Evolutionary conservation across 2,797 vertebrate genomes (phyloP).

Genomic region (Vipera ursinii): DNA sequence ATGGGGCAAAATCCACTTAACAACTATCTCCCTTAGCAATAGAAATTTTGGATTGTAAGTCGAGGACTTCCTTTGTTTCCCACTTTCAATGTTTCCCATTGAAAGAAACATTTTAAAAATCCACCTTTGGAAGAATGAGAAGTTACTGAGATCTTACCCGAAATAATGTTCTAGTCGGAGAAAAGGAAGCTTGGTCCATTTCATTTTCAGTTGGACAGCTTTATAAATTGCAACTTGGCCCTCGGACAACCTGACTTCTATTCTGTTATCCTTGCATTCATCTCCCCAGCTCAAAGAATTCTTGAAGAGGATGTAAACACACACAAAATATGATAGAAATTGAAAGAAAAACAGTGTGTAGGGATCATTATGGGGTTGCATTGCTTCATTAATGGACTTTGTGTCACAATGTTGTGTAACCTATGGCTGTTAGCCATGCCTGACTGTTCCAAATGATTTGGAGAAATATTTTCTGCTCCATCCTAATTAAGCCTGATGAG

Average conservation of each 20-base stretch:
- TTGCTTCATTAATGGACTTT: not conserved
- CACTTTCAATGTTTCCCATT: too few species aligned
- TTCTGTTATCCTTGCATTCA: constrained; percentile 50
- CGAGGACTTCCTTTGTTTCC: not conserved
- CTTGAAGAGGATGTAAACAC: constrained; percentile 22
- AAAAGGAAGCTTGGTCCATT: constrained; percentile 46
- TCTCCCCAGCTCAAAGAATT: constrained; percentile 47
- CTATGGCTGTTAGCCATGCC: not conserved
- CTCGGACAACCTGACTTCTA: constrained; percentile 26
- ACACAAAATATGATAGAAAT: constrained; percentile 15
- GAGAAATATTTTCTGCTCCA: not conserved
- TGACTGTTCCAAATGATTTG: not conserved
- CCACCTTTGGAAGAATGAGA: not conserved
- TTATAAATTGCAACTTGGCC: constrained; percentile 39
- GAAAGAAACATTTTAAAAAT: not conserved
- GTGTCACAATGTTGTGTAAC: not conserved
- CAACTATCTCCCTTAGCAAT: not conserved
- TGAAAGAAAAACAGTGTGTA: not conserved
- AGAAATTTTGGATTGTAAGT: not conserved
- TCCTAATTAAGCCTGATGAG: not conserved
- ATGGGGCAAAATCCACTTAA: not conserved
- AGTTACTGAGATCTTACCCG: constrained; percentile 23
- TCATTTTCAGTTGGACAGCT: constrained; percentile 43
- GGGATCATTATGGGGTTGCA: not conserved
- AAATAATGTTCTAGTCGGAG: constrained; percentile 23